Evolutionary conservation across 1,140 invertebrate genomes (phyloP).

Genomic region (Paracyclopina nana): DNA sequence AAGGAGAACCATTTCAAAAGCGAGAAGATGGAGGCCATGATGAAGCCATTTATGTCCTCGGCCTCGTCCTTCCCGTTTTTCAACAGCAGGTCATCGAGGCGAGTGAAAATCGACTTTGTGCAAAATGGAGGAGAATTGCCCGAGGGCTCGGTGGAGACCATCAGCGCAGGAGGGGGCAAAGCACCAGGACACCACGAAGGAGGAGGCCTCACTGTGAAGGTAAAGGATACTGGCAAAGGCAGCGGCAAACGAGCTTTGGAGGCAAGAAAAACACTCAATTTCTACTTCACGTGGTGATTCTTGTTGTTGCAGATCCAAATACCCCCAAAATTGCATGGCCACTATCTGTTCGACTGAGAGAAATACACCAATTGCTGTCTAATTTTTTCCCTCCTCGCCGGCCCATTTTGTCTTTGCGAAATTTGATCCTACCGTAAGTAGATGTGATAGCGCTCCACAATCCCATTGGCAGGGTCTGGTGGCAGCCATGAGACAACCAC

Average conservation of each 20-base stretch:
- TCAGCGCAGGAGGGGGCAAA: conserved; percentile 4
- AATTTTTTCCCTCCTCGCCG: too few relatives aligned
- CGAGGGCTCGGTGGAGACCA: neutral
- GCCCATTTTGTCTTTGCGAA: too few relatives aligned
- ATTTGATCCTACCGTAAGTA: neutral
- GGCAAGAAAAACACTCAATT: conserved; percentile 2
- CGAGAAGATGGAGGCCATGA: too few relatives aligned
- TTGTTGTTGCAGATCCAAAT: neutral
- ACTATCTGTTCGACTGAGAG: too few relatives aligned
- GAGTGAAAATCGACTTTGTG: too few relatives aligned
- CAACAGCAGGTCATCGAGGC: too few relatives aligned
- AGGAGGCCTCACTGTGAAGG: conserved; percentile 8
- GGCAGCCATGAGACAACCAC: neutral
- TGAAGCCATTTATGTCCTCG: too few relatives aligned
- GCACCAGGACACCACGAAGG: conserved; percentile 4
- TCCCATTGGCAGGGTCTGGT: neutral
- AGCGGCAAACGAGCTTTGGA: neutral
- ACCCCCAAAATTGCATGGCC: neutral
- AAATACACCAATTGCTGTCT: too few relatives aligned
- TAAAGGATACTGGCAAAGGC: neutral
- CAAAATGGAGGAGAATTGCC: too few relatives aligned
- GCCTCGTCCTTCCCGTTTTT: too few relatives aligned
- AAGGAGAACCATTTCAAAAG: too few relatives aligned
- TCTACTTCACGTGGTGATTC: conserved; percentile 5
- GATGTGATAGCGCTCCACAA: neutral